These are phyloP conservation scores for Mechanitis messenoides DNA, from an alignment of 2,888 invertebrate species.

Conservation along the genomic window DNA sequence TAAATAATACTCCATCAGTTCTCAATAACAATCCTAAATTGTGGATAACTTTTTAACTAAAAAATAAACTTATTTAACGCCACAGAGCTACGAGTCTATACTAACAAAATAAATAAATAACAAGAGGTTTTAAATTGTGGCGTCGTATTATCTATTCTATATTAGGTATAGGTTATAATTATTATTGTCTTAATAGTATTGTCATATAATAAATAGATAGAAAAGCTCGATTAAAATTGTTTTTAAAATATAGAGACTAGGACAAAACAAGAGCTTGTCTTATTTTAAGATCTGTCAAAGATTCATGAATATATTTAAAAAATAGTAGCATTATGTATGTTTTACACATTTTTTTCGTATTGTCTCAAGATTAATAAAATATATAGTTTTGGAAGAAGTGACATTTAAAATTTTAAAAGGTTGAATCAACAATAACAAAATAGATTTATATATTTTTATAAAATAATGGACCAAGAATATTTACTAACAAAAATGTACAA, in stretches of 20 bases:
- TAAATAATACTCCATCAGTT: no score
- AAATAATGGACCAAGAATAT: no score
- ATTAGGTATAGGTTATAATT: conserved; percentile 9
- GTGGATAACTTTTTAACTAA: background rate
- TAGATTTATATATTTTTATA: no score
- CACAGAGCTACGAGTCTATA: background rate
- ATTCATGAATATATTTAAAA: no score
- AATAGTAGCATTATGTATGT: no score
- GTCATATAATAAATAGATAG: conserved; percentile 52
- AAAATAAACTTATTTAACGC: background rate
- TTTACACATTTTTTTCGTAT: no score
- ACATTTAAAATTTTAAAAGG: no score
- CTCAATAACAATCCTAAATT: no score
- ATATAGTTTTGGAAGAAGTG: no score
- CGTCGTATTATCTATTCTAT: conserved; percentile 8
- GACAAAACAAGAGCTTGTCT: background rate
- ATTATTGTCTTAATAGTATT: conserved; percentile 60
- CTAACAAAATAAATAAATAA: background rate
- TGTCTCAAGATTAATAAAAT: no score
- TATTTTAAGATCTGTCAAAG: background rate
- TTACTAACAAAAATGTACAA: no score
- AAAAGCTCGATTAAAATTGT: conserved; percentile 58
- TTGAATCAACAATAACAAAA: no score
- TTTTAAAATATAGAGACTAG: conserved; percentile 19
- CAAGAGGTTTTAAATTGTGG: conserved; percentile 1